Evolutionary conservation across 2,797 vertebrate species (phyloP), one percentile per base, ranked within the genome.

Genomic region (Coregonus sp.): DNA sequence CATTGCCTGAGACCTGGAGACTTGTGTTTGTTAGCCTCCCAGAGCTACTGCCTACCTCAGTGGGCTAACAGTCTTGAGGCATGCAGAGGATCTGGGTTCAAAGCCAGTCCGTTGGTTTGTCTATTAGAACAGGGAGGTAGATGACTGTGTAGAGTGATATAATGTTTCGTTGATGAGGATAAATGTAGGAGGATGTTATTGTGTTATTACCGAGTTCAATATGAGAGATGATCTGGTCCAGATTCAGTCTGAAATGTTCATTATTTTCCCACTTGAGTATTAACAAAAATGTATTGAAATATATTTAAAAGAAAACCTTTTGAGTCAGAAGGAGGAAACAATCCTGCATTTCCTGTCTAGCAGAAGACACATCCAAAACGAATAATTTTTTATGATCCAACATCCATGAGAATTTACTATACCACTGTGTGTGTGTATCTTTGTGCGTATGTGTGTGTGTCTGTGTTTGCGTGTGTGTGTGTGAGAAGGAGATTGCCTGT

Each of bases 381-480:
- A 15, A 56, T 56, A 0, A 18, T 18, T 83, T 76, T 59, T 83
- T 72, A 56, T 59, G 20, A 47, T 75, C 52, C 66, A 72, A 50
- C 72, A 70, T 73, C 52, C 50, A 73, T 67, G 61, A 72, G 65
- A 79, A 68, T 61, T n/a, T 70, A 50, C 63, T 50, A 59, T 75
- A 56, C 18, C 4, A 2, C 54, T 56, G 14, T 12, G 40, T 5
- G 5, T 56, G 50, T 63, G 61, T 68, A 70, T 47, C 7, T 9
- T 0, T 47, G 2, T 6, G 33, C 68, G 68, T 12, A 2, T 12
- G 40, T 11, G 2, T 47, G 9, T 47, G 40, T 47, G 40, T 47
- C 6, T 9, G 40, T 2, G 40, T 2, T 7, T 11, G 40, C 1
- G 37, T 7, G 37, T 11, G 40, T 2, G 40, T 12, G 40, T 2